Conservation (phyloP, 2,113 vertebrate genomes). For the Daphoenositta chrysoptera region DNA sequence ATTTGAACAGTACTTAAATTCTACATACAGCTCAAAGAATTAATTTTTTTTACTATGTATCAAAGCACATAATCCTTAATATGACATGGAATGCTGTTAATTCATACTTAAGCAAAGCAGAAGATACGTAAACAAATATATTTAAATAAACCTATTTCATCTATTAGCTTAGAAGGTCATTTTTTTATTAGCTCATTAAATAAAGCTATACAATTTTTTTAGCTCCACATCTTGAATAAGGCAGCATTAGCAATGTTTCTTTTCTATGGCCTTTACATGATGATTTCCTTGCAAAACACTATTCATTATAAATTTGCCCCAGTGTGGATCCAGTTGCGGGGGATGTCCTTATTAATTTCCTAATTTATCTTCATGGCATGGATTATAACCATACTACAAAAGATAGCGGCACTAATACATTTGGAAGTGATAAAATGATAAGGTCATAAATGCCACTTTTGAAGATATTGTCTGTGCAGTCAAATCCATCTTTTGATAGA, state of each 20-base stretch:
- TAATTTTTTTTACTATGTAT: neutral
- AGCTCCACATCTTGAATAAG: neutral
- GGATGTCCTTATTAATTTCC: neutral
- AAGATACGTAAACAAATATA: neutral
- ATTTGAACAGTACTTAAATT: neutral
- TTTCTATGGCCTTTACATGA: neutral
- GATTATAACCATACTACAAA: neutral
- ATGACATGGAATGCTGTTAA: neutral
- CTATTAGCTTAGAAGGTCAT: neutral
- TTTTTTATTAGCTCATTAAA: neutral
- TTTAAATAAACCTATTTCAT: neutral
- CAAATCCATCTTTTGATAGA: neutral
- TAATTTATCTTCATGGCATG: neutral
- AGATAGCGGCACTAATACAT: neutral
- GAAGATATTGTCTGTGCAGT: neutral
- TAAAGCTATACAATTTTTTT: too few species aligned
- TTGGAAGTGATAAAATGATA: neutral
- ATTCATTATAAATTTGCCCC: neutral
- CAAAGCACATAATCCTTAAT: neutral
- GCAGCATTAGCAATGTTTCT: neutral
- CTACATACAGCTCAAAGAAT: neutral
- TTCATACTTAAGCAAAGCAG: neutral
- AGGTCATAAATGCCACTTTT: neutral
- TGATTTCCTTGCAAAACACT: neutral
- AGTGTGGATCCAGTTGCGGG: neutral